Base-by-base conservation (phyloP, 2,113 vertebrate species). In the Halichoeres trimaculatus region DNA sequence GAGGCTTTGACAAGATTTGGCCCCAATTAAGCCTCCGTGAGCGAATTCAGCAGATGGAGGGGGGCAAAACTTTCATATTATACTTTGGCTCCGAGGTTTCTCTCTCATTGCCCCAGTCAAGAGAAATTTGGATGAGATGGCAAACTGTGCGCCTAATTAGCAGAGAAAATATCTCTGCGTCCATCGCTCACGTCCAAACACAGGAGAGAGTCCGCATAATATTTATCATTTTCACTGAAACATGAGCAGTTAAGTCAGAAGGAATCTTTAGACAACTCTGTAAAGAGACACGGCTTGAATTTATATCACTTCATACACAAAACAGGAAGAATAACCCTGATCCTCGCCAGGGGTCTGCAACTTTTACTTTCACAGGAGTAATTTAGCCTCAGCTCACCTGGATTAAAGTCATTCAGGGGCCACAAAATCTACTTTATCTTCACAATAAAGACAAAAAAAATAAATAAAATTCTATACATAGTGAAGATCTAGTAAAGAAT, bases 1-100 rank as follows among this genome's bases (percentile, higher is more conserved):
- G 83, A 78, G 13, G 54, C 78, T 84, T 58, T 91, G 90, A 89
- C 90, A 88, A 82, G 23, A 54, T 54, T 54, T 54, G 52, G 52
- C 52, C 75, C 88, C 88, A 91, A 91, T 91, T 91, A 91, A 90
- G 88, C 71, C 74, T 74, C 65, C 55, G 79, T 80, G 86, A 74
- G 35, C 83, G 83, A 70, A 87, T 84, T 67, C 68, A 86, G 70
- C 85, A 90, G 90, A 88, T 86, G 87, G 82, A 84, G 73, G 66
- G 72, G 81, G 70, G 76, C 73, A 81, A 87, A 87, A 87, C 78
- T 83, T 84, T 78, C 83, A 84, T 59, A 81, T 85, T 82, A 70
- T 72, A 84, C 76, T 73, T 85, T 85, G 82, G 78, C 89, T 91
- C 80, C 70, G 78, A 88, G 85, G 83, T 89, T 86, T 85, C 61